These are phyloP conservation scores for Acanthis flammea DNA, from an alignment of 2,797 vertebrate genomes.

Conservation along the genomic window DNA sequence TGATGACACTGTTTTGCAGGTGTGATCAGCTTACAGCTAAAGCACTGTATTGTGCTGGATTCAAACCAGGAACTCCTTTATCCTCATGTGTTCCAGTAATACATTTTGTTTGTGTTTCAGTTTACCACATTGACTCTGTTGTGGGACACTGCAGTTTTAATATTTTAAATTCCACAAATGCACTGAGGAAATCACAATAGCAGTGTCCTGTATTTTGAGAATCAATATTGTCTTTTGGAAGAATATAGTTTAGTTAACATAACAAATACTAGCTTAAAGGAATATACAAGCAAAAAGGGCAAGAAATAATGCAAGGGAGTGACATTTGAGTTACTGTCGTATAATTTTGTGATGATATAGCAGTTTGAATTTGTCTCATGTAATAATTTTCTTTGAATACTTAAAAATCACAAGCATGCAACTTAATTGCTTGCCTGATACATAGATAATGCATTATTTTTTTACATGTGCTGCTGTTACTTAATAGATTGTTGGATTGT, in stretches of 20 bases:
- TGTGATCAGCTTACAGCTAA: not conserved
- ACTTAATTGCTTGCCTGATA: not conserved
- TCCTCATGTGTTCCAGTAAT: not conserved
- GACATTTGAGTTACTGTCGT: not conserved
- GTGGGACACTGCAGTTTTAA: not conserved
- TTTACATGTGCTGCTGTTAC: not conserved
- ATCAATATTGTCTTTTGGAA: not conserved
- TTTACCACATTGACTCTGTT: not conserved
- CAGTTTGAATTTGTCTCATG: not conserved
- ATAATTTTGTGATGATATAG: not conserved
- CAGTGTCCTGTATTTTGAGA: not conserved
- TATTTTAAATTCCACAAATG: not conserved
- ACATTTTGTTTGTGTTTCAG: not conserved
- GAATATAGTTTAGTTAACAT: not conserved
- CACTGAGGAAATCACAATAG: not conserved
- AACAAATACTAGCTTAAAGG: not conserved
- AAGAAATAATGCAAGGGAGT: not conserved
- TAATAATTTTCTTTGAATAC: not conserved
- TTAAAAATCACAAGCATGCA: not conserved
- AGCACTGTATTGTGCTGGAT: not conserved
- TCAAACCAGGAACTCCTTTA: not conserved
- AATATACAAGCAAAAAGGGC: not conserved
- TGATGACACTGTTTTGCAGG: not conserved
- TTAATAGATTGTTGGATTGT: not conserved
- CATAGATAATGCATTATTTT: not conserved